Evolutionary conservation across 2,888 invertebrate genomes (phyloP).

Genomic region (Cosmia pyralina): DNA sequence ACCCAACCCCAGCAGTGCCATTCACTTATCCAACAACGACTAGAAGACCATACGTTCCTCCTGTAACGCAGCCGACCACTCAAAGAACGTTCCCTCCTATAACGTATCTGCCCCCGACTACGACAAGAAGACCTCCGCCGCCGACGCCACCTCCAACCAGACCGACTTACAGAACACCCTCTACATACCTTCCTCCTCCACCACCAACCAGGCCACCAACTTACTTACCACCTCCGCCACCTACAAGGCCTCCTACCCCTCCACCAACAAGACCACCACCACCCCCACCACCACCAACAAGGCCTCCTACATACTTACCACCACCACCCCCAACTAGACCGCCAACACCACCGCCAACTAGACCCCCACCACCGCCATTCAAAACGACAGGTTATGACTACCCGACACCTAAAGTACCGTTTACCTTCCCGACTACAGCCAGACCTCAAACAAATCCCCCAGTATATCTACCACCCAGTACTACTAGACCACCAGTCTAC

Average conservation of each 20-base stretch:
- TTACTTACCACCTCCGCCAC: neutral
- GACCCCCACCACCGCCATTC: constrained; percentile 55
- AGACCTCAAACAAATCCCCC: constrained; percentile 32
- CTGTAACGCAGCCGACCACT: constrained; percentile 36
- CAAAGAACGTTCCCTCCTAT: constrained; percentile 26
- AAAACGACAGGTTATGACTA: constrained; percentile 78
- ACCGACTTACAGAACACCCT: constrained; percentile 19
- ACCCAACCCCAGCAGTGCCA: constrained; percentile 57
- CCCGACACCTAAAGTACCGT: constrained; percentile 74
- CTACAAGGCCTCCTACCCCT: constrained; percentile 40
- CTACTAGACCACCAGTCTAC: constrained; percentile 60
- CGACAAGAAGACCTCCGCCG: constrained; percentile 47
- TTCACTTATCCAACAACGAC: constrained; percentile 63
- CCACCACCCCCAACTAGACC: constrained; percentile 43
- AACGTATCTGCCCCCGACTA: constrained; percentile 33
- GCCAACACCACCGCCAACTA: constrained; percentile 33
- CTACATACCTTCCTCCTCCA: constrained; percentile 54
- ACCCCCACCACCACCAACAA: constrained; percentile 61
- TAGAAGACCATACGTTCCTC: constrained; percentile 26
- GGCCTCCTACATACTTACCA: constrained; percentile 50
- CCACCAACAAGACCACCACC: constrained; percentile 45
- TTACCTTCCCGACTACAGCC: constrained; percentile 71
- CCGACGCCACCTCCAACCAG: constrained; percentile 25
- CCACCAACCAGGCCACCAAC: constrained; percentile 14
- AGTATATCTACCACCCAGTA: constrained; percentile 21